Base-by-base conservation (phyloP, 2,888 invertebrate species). In the Limnephilus rhombicus region DNA sequence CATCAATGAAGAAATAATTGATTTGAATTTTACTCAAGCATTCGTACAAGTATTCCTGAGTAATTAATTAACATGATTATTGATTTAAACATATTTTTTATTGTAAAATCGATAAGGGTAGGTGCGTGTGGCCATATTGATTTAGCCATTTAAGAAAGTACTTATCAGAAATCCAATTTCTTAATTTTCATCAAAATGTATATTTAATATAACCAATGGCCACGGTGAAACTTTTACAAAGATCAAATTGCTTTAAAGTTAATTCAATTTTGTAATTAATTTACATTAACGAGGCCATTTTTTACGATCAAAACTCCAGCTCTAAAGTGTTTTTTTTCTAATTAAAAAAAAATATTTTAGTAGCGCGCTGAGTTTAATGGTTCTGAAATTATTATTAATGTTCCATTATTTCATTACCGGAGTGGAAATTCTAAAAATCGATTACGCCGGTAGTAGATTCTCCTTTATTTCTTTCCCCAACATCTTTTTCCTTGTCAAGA, bases 401-500 rank as follows among this genome's bases (percentile, higher is more conserved):
- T 68, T 24, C 68, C 68, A 68, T 68, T 68, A 68, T 68, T 68
- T 68, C 68, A 68, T 68, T 68, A 68, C 68, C 68, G 68, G 24
- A 68, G 68, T 68, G 68, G 68, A 68, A 68, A 68, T 68, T 68
- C 9, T 24, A 68, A 68, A 68, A 68, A 68, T 68, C 68, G 68
- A 68, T 68, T 68, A 68, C 18, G 68, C 24, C 7, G 68, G 68
- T 68, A 68, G 68, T 68, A 68, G 68, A 68, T 68, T 68, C 9
- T 81, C 37, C 81, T 49, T 53, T 85, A 31, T 80, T 49, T 34
- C 85, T 85, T 29, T 80, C 11, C 49, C 49, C 12, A 87, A 87
- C 49, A 68, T 34, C n/a, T 34, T 87, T 45, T 31, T 53, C 53
- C 34, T 34, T 53, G 49, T 87, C 87, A 87, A 87, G 49, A 87